These are phyloP conservation scores for Leptocoma aspasia DNA, from an alignment of 2,113 vertebrate species.

Conservation along the genomic window DNA sequence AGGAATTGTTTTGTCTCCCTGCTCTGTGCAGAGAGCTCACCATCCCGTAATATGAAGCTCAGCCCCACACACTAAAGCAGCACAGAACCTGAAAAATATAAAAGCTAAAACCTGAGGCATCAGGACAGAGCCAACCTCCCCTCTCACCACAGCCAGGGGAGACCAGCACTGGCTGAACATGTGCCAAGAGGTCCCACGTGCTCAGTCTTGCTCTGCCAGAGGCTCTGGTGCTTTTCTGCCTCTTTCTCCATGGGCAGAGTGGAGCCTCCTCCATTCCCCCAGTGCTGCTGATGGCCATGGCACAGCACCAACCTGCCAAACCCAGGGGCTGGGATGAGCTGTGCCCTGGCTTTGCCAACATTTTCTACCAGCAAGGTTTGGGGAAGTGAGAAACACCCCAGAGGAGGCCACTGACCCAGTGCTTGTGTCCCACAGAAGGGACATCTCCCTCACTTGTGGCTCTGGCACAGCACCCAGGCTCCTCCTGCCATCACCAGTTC, in stretches of 20 bases:
- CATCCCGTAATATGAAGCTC: too few relatives aligned
- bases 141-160: not conserved
- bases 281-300: fast-evolving
- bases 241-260: too few relatives aligned
- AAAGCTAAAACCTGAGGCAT: too few relatives aligned
- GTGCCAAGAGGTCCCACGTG: not conserved
- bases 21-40: too few relatives aligned
- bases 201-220: not conserved
- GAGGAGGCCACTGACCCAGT: not conserved
- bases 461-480: not conserved
- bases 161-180: not conserved
- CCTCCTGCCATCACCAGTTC: not conserved
- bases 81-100: too few relatives aligned
- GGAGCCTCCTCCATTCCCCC: not conserved
- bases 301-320: not conserved
- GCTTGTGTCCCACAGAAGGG: not conserved
- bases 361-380: not conserved
- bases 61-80: too few relatives aligned
- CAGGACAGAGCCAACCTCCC: not conserved
- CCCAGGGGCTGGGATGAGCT: fast-evolving
- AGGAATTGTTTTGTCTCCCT: too few relatives aligned
- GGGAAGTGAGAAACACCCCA: not conserved
- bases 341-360: not conserved
- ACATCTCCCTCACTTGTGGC: not conserved
- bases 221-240: not conserved